These are phyloP conservation scores for Drosophila antonietae DNA, from an alignment of 2,888 invertebrate genomes.

Conservation along the genomic window DNA sequence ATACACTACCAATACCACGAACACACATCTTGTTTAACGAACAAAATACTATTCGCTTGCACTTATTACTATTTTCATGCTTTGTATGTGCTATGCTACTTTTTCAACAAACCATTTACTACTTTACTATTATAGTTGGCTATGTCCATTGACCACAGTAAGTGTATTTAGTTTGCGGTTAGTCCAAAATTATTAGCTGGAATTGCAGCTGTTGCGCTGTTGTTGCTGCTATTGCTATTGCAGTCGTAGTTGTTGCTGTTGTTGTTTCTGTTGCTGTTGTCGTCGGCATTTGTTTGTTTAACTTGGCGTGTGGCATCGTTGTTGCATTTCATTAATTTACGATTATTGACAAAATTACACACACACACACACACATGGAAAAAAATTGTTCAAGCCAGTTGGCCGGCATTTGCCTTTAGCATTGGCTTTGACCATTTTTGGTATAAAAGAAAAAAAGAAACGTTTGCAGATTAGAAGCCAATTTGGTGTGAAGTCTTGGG, in stretches of 20 bases:
- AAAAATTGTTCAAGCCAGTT: slow-evolving; percentile 31
- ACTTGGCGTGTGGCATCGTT: slow-evolving; percentile 63
- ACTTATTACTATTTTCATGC: background rate
- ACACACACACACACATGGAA: background rate
- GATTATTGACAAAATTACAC: slow-evolving; percentile 69
- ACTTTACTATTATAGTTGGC: background rate
- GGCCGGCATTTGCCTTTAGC: slow-evolving; percentile 5
- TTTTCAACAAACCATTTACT: background rate
- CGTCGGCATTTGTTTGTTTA: slow-evolving; percentile 50
- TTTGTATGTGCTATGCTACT: background rate
- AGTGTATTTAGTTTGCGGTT: slow-evolving; percentile 17
- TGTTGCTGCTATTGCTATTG: slow-evolving; percentile 16
- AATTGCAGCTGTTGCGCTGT: slow-evolving; percentile 20
- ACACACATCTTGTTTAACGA: background rate
- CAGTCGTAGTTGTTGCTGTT: slow-evolving; percentile 4
- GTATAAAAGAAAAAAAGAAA: slow-evolving; percentile 25
- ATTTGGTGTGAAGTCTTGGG: slow-evolving; percentile 74
- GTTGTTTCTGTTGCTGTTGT: slow-evolving; percentile 30
- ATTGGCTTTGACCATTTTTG: slow-evolving; percentile 56
- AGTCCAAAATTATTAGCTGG: background rate
- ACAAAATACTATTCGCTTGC: background rate
- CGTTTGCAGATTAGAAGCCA: slow-evolving; percentile 73
- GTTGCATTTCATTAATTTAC: slow-evolving; percentile 79
- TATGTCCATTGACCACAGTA: background rate
- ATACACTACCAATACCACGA: background rate